Conservation (phyloP, 2,888 invertebrate species). For the Drosophila mercatorum region DNA sequence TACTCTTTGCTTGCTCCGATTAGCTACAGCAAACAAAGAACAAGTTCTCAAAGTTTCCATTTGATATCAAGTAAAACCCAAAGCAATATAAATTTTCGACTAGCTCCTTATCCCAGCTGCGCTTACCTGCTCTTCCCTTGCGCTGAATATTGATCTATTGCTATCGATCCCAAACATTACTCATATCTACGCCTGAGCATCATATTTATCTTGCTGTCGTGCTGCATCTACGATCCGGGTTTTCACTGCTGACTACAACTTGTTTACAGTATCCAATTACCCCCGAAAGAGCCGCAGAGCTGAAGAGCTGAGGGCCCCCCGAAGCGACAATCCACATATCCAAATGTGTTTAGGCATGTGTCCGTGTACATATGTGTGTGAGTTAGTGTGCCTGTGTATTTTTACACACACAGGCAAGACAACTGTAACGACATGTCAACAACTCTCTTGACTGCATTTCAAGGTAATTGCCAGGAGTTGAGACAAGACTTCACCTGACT, state of each 20-base stretch:
- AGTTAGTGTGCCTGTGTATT: too few relatives aligned
- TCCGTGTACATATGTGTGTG: background rate
- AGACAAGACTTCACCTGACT: constrained; percentile 77
- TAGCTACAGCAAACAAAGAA: background rate
- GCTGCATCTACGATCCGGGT: constrained; percentile 34
- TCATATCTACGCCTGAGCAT: constrained; percentile 68
- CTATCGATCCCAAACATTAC: constrained; percentile 51
- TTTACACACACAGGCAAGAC: constrained; percentile 3
- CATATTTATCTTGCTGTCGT: constrained; percentile 48
- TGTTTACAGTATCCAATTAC: constrained; percentile 79
- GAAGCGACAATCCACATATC: constrained; percentile 49
- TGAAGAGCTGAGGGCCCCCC: constrained; percentile 56
- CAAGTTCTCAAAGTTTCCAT: too few relatives aligned
- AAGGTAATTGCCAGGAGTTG: constrained; percentile 73
- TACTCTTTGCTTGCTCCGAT: background rate
- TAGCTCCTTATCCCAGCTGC: background rate
- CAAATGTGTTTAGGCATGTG: background rate
- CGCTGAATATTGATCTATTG: constrained; percentile 60
- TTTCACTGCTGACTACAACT: constrained; percentile 51
- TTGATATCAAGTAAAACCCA: background rate
- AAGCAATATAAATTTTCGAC: background rate
- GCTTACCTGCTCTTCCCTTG: background rate
- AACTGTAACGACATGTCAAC: constrained; percentile 73
- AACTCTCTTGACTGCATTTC: constrained; percentile 76
- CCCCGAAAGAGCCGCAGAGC: constrained; percentile 41